Evolutionary conservation across 2,888 invertebrate species (phyloP), one percentile per base, ranked within the genome.

Genomic region (Caenorhabditis panamensis): DNA sequence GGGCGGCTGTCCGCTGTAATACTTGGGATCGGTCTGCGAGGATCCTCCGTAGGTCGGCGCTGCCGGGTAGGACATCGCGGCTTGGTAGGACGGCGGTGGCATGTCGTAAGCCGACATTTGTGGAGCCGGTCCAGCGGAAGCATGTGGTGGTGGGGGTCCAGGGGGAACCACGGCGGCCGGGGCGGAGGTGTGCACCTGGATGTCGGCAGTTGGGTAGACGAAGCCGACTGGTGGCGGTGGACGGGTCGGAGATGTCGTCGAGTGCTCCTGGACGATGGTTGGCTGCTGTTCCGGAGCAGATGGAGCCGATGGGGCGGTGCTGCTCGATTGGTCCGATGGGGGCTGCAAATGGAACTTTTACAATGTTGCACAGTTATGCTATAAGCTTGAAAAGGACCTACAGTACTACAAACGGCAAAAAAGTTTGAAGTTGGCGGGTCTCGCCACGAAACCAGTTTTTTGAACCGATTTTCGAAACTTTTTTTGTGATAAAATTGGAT

Each of bases 61-160:
- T 4, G 84, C 83, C 62, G 81, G 82, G 63, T 84, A 82, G 11
- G 72, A 72, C 77, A 82, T 82, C 4, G 82, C 82, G 13, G 82
- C 69, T 31, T 82, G 82, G 56, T 82, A 82, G 18, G 82, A 79
- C 54, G 82, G 82, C 31, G 82, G 82, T 13, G 82, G 78, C 49
- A 59, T 72, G 62, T 69, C 53, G 41, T 78, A 77, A 22, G 51
- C 53, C n/a, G 59, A 28, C 59, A 75, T 66, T 5, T 59, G 56
- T 20, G 75, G 75, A 6, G 78, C 71, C 31, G 66, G 64, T 64
- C 78, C 78, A 22, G 68, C 68, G 31, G 76, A 68, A 9, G 68
- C 76, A n/a, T 66, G 79, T 16, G 66, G 24, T 51, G 75, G 71
- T 37, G 67, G 75, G 36, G 69, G 66, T 3, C 62, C 69, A 9